Conservation (phyloP, 2,888 invertebrate species). For the Syritta pipiens region DNA sequence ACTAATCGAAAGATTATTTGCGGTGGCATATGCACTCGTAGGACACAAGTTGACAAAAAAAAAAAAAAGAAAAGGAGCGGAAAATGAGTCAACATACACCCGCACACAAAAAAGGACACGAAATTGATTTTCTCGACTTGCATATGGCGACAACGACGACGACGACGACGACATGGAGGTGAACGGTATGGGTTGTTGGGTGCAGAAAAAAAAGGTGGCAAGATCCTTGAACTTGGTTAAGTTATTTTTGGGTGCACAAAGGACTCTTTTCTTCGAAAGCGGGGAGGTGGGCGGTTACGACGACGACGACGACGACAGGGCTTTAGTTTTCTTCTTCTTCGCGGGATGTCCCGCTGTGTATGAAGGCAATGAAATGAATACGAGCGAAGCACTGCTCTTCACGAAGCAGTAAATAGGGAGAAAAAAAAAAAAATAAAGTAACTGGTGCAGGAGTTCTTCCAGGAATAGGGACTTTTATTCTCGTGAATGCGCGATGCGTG, state of each 20-base stretch:
- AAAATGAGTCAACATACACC: slow-evolving; percentile 7
- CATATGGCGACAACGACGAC: slow-evolving; percentile 23
- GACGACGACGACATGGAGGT: slow-evolving; percentile 26
- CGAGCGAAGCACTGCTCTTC: slow-evolving; percentile 36
- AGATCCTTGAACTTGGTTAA: slow-evolving; percentile 69
- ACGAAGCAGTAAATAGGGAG: too few relatives aligned
- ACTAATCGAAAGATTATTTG: slow-evolving; percentile 69
- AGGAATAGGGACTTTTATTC: slow-evolving; percentile 10
- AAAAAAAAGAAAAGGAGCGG: neutral
- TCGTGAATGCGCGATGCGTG: too few relatives aligned
- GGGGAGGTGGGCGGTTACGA: neutral
- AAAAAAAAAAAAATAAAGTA: too few relatives aligned
- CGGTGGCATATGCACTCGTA: slow-evolving; percentile 65
- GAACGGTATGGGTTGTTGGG: slow-evolving; percentile 34
- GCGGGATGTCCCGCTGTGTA: slow-evolving; percentile 47
- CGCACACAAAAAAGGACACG: slow-evolving; percentile 41
- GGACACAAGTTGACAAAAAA: slow-evolving; percentile 45
- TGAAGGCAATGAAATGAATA: slow-evolving; percentile 44
- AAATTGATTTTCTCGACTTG: slow-evolving; percentile 65
- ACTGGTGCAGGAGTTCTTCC: slow-evolving; percentile 49
- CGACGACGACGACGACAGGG: neutral
- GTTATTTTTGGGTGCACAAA: slow-evolving; percentile 66
- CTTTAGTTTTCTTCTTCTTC: slow-evolving; percentile 31
- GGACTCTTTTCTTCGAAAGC: slow-evolving; percentile 27
- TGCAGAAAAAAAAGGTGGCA: slow-evolving; percentile 36